Evolutionary conservation across 2,797 vertebrate species (phyloP), one percentile per base, ranked within the genome.

Genomic region (Acipenser transmontanus): DNA sequence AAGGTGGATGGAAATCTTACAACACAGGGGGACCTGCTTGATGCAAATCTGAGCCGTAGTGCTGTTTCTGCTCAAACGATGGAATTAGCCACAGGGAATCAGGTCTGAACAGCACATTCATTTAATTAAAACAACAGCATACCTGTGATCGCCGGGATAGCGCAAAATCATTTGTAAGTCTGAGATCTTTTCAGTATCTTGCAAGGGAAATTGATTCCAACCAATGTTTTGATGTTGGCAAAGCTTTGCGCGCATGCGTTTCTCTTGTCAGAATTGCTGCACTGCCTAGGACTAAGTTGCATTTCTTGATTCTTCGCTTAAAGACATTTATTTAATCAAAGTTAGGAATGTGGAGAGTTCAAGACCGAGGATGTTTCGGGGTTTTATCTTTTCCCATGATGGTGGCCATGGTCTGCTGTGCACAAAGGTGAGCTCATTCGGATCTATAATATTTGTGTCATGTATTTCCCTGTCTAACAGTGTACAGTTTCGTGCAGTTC

Each of bases 371-470:
- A 66, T 79, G 82, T 74, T 76, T 87, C 77, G 83, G 92, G 86
- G 85, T 94, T 62, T 79, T 85, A 66, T 84, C 86, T 72, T 68
- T 93, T 73, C 84, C 88, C 47, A 73, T 93, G 81, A 78, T 91
- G 79, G 78, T 93, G 72, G 81, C 87, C 70, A 82, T 86, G 74
- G 90, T 86, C 76, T 92, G 91, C 82, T 88, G 84, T 74, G 91
- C 92, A 78, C 89, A 95, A 86, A 95, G 95, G 95, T 96, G 89
- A 93, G 85, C 87, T 74, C 34, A 63, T 49, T 13, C 49, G 59
- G 67, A 62, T 59, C 61, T 72, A 73, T 50, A 12, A 56, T 9
- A 66, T 70, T 34, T 62, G 71, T 71, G 74, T 70, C 81, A 72
- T 69, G 11, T 64, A 34, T 54, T 50, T 52, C 50, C 20, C 50